Evolutionary conservation across 2,888 invertebrate species (phyloP), one percentile per base, ranked within the genome.

Genomic region (Heteromurus nitidus): DNA sequence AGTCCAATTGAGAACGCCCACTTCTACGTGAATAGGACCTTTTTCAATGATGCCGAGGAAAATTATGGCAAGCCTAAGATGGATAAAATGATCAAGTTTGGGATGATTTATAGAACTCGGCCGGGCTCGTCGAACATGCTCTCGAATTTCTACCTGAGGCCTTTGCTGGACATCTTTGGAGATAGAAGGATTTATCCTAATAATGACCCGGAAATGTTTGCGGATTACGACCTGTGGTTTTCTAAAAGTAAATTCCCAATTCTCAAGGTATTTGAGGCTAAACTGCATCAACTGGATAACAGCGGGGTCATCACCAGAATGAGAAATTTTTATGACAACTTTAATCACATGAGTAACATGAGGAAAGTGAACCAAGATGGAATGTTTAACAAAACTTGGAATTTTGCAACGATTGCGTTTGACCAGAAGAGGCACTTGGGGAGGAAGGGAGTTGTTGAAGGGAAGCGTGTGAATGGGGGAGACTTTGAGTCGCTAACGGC

Each of bases 91-190:
- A n/a, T n/a, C n/a, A n/a, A n/a, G n/a, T 47, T 47, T 47, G 47
- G 16, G 3, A 3, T 47, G 47, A n/a, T 47, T 47, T 16, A 47
- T 16, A 47, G 47, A 16, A 47, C 47, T 5, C 3, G 3, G 11
- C 47, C 47, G n/a, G 47, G 47, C n/a, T 47, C 47, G 11, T 47
- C 47, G 7, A n/a, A 16, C 3, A 13, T n/a, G 7, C 47, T 47
- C n/a, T 47, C 47, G 16, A 47, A 47, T 47, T 47, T 47, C n/a
- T 47, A 47, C n/a, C n/a, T 47, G 47, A 47, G n/a, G n/a, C 47
- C 47, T 11, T n/a, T 47, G n/a, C n/a, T 47, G 7, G n/a, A 16
- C n/a, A 11, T 47, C 7, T 47, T 47, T 16, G 47, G 47, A 47
- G 47, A n/a, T 5, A n/a, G 11, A 11, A 5, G 47, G n/a, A 47